Evolutionary conservation across 2,797 vertebrate species (phyloP).

Genomic region (Apogon talboti): DNA sequence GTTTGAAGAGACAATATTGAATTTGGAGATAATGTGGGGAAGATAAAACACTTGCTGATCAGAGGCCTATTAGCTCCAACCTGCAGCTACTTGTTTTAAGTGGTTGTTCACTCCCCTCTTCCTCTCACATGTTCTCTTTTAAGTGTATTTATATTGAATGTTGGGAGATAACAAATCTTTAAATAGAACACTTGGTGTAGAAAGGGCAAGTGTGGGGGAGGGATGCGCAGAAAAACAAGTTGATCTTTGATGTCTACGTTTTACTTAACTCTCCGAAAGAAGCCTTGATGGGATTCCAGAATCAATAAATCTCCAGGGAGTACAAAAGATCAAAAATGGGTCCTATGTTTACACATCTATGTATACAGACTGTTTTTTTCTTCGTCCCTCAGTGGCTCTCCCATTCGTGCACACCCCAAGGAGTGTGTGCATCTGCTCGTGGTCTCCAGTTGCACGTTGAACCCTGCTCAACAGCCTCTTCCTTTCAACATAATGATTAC

Average conservation of each 20-base stretch:
- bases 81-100: slow-evolving; percentile 53
- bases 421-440: slow-evolving; percentile 27
- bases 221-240: slow-evolving; percentile 47
- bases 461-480: slow-evolving; percentile 50
- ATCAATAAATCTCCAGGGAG: slow-evolving; percentile 70
- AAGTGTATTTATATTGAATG: slow-evolving; percentile 67
- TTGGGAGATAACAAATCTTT: slow-evolving; percentile 59
- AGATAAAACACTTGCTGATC: slow-evolving; percentile 67
- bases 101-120: slow-evolving; percentile 35
- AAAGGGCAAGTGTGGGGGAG: slow-evolving; percentile 36
- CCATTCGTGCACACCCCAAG: slow-evolving; percentile 36
- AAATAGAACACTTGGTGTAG: slow-evolving; percentile 56
- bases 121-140: slow-evolving; percentile 49
- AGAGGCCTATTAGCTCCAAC: slow-evolving; percentile 59
- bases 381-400: slow-evolving; percentile 5
- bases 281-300: slow-evolving; percentile 68
- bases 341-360: slow-evolving; percentile 30
- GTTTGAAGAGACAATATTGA: slow-evolving; percentile 67
- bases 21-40: slow-evolving; percentile 65
- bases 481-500: slow-evolving; percentile 67
- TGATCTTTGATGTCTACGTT: slow-evolving; percentile 72
- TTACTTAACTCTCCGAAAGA: slow-evolving; percentile 60
- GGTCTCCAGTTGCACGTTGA: slow-evolving; percentile 56
- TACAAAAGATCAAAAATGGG: slow-evolving; percentile 52
- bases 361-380: slow-evolving; percentile 22